Evolutionary conservation across 2,797 vertebrate genomes (phyloP), one percentile per base, ranked within the genome.

Genomic region (Enteromius fasciolatus): DNA sequence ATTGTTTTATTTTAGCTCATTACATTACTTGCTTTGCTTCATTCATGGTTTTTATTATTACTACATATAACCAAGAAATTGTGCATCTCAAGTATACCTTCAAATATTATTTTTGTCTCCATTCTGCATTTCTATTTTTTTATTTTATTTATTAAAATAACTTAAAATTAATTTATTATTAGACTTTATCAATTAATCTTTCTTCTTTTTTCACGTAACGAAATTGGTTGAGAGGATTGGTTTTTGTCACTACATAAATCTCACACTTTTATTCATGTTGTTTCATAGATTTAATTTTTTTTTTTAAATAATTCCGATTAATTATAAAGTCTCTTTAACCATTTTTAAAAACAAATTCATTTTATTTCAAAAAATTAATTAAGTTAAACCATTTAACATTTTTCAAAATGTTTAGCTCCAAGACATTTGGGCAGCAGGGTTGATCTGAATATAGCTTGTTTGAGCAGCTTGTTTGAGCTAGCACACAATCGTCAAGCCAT

Each of bases 401-500:
- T 14, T 59, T 31, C 3, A n/a, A n/a, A n/a, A n/a, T n/a, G n/a
- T n/a, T n/a, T 2, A 59, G 23, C 44, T 57, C 48, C 7, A 10
- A 73, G 17, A 33, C 10, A 25, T 69, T 31, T 44, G 18, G 12
- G 6, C 17, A 10, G 39, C 52, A 31, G 4, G 18, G 23, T 59
- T 12, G 5, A 46, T 80, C 23, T 39, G 52, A 61, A 80, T 80
- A 61, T 5, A 44, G 61, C 46, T 66, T 28, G 72, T 57, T 66
- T 52, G n/a, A 54, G 10, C 61, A 76, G 48, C 61, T 67, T 75
- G 80, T 82, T 44, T 76, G 61, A 67, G 46, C 44, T 36, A 70
- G 83, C 78, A 78, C 33, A 57, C 44, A 4, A 70, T 78, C 74
- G 61, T 73, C 46, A 76, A 64, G 44, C 50, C 59, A 82, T 82